Evolutionary conservation across 2,113 vertebrate species (phyloP), one percentile per base, ranked within the genome.

Genomic region (Zosterops borbonicus): DNA sequence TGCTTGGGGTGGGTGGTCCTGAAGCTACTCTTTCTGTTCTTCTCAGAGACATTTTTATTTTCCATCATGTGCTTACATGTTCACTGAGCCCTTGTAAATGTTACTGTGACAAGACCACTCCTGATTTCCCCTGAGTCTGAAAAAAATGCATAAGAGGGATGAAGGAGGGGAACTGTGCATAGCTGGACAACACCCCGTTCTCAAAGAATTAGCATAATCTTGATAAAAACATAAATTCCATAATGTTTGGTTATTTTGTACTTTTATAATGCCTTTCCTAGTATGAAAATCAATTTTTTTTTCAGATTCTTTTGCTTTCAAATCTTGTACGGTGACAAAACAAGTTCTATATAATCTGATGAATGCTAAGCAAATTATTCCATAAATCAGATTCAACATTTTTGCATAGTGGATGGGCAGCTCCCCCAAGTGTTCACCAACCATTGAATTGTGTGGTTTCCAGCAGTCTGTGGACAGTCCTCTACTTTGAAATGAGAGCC

Each of bases 341-440:
- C 4, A 41, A 84, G 21, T n/a, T 68, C 39, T 85, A 83, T 33
- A 69, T n/a, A 69, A 87, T 20, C n/a, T 70, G 25, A 5, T n/a
- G 22, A 87, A 74, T 58, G 41, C 12, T 58, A 87, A 53, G 14
- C 8, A 75, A 28, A 75, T 41, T 0, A 59, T 67, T 93, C 33
- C 20, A 53, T 18, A 63, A 67, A 79, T 31, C 39, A 77, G 46
- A 69, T 12, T 14, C 21, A 60, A 29, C 7, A 56, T 55, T 62
- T 90, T 41, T 3, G 1, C 7, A 0, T 10, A 84, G 35, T 60
- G 41, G 78, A 60, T 18, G 19, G 56, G 56, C 77, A 96, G 90
- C 90, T 91, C 95, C 93, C 92, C 49, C 92, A 92, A n/a, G 92
- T 76, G 95, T 92, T 94, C 53, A 53, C 13, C 24, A 83, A 2